Evolutionary conservation across 1,140 invertebrate species (phyloP), one percentile per base, ranked within the genome.

Genomic region (Heliothis subflexa): DNA sequence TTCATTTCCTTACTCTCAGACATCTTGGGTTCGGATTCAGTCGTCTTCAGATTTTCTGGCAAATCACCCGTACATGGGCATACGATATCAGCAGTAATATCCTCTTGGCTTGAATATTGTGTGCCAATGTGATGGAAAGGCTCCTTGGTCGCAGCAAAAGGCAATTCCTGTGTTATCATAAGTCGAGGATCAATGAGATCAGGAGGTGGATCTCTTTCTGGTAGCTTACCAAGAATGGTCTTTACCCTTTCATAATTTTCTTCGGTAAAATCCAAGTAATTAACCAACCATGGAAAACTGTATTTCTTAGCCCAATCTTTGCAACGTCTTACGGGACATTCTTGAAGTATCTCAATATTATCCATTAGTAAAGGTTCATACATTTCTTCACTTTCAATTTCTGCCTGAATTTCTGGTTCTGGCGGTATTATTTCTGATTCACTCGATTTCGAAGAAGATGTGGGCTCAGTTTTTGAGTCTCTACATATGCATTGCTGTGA

Each of bases 61-160:
- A 7, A 1, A 3, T 62, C 40, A 25, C 49, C 47, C 3, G 59
- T 52, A 55, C 88, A 89, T 0, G 82, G 45, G 45, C 86, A 88
- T 45, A 61, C 64, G 4, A 86, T 10, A 50, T 85, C 33, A 33
- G 68, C 57, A 13, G 66, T 47, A 18, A 84, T 18, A 33, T 81
- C 79, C 78, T 94, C 91, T 83, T 90, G 83, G 74, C 89, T 91
- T 1, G 90, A 93, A 81, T 88, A 94, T 80, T 94, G 93, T 62
- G 92, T 93, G 33, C 81, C 88, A 9, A 81, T 79, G 49, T 84
- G 83, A 50, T 82, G 85, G 73, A 81, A 83, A 9, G 57, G 73
- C 74, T 93, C 90, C 70, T 86, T 86, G 2, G 88, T 93, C 66
- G 77, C 82, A 7, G 84, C 78, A 88, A 93, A 94, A 18, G 88